Evolutionary conservation across 1,140 invertebrate species (phyloP), one percentile per base, ranked within the genome.

Genomic region (Panulirus ornatus): DNA sequence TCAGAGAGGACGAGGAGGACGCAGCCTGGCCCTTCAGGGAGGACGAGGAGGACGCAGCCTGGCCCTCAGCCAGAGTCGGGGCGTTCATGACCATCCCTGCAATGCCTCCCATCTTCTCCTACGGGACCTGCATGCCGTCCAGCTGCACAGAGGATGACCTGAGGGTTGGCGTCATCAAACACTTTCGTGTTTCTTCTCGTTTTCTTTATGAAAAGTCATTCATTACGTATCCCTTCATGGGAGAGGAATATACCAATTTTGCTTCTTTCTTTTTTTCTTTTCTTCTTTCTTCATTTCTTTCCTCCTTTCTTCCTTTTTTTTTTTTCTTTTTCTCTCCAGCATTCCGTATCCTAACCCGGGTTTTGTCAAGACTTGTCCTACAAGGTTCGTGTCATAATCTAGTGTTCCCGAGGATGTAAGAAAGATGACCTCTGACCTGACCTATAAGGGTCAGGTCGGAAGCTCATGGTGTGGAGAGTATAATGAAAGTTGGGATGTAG

Each of bases 81-180:
- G 36, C 38, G 9, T n/a, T 54, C 6, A 34, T 76, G 38, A 42
- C 34, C 58, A 6, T 8, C 63, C 27, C 42, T 6, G 9, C 42
- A 0, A 19, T 51, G 27, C 27, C 42, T 6, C 78, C 78, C 22
- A 63, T 66, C 16, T 63, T 86, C 22, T 16, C 19, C 19, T 88
- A 88, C 75, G 85, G 85, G n/a, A 88, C 85, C 63, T 88, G 85
- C 54, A 88, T 88, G 54, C 85, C 85, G 2, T 44, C 47, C 54
- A 27, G 34, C 75, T 88, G 85, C 51, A 70, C 85, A 1, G 51
- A n/a, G 3, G 54, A 88, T 9, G 73, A 88, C 63, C 40, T 88
- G 19, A 38, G 30, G 70, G 84, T 54, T n/a, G 11, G 40, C 40
- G 16, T 14, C 40, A 11, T 42, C n/a, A n/a, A n/a, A n/a, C n/a